These are phyloP conservation scores for Neosalanx taihuensis DNA, from an alignment of 2,797 vertebrate genomes.

Conservation along the genomic window DNA sequence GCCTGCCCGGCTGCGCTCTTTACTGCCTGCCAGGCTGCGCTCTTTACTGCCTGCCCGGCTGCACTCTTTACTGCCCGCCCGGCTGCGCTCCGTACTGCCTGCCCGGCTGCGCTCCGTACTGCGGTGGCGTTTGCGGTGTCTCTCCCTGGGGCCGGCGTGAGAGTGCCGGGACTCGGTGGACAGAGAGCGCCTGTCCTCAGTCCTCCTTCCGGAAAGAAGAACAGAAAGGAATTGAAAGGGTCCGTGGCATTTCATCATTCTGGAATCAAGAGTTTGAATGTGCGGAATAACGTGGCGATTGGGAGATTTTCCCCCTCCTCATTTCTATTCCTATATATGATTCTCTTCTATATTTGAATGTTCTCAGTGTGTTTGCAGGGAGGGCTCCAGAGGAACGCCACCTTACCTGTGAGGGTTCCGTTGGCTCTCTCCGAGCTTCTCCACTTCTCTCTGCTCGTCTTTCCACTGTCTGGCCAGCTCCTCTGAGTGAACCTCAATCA, in stretches of 20 bases:
- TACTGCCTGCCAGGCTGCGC: background rate
- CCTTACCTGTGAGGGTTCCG: conserved; percentile 58
- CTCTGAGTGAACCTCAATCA: conserved; percentile 91
- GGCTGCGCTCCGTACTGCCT: conserved; percentile 60
- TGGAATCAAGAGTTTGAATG: too few species aligned
- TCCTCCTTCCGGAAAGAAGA: conserved; percentile 43
- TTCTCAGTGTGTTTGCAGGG: background rate
- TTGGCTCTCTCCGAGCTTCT: conserved; percentile 36
- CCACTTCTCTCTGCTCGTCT: conserved; percentile 69
- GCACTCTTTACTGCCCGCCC: conserved; percentile 43
- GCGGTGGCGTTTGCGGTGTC: conserved; percentile 66
- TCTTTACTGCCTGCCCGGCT: conserved; percentile 8
- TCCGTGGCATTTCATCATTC: too few species aligned
- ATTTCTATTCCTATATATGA: too few species aligned
- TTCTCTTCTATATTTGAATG: too few species aligned
- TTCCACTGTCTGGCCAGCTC: conserved; percentile 87
- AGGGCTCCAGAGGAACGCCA: background rate
- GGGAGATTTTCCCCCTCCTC: too few species aligned
- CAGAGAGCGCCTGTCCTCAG: conserved; percentile 67
- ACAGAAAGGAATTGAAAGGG: background rate
- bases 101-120: conserved; percentile 58
- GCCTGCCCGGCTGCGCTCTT: too few species aligned
- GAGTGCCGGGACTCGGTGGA: conserved; percentile 81
- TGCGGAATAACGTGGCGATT: too few species aligned
- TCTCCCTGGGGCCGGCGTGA: conserved; percentile 64